A percentile compares a stretch with the other conserved stretches of the same genome.
These are phyloP conservation scores for Lerema accius DNA, from an alignment of 1,140 invertebrate species.

Conservation along the genomic window DNA sequence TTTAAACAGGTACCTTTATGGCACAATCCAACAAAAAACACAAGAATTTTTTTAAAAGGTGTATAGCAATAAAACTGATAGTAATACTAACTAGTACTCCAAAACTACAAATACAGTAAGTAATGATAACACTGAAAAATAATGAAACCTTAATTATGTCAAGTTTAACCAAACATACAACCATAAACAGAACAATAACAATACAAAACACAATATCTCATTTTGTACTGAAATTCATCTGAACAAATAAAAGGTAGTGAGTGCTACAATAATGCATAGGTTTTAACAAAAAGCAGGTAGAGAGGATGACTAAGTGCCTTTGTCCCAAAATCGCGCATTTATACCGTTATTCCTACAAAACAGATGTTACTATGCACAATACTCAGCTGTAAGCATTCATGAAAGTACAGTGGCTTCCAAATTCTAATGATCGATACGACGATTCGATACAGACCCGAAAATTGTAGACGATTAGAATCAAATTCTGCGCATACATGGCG, in stretches of 20 bases:
- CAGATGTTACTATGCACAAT: conserved; percentile 56
- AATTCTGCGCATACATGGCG: conserved; percentile 44
- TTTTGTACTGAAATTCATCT: background rate
- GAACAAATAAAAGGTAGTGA: conserved; percentile 12
- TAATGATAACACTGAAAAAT: too few species aligned
- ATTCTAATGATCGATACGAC: conserved; percentile 66
- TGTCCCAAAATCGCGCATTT: conserved; percentile 72
- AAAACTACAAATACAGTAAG: too few species aligned
- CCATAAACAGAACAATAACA: background rate
- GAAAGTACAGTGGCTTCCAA: conserved; percentile 45
- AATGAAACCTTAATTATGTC: background rate
- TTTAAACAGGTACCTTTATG: too few species aligned
- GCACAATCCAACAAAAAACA: too few species aligned
- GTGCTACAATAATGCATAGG: conserved; percentile 23
- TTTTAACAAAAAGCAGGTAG: conserved; percentile 67
- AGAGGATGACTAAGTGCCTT: conserved; percentile 72
- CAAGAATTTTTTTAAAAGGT: too few species aligned
- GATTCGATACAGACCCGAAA: conserved; percentile 56
- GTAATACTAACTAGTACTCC: too few species aligned
- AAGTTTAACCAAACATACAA: background rate
- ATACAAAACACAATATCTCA: background rate
- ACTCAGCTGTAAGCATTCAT: conserved; percentile 59
- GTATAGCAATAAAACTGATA: too few species aligned
- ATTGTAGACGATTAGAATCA: conserved; percentile 47
- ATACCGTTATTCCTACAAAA: conserved; percentile 78